phyloP scores from a whole-genome alignment of 37 sponge, comb jelly and placozoan species.

The Haliclona indistincta region DNA sequence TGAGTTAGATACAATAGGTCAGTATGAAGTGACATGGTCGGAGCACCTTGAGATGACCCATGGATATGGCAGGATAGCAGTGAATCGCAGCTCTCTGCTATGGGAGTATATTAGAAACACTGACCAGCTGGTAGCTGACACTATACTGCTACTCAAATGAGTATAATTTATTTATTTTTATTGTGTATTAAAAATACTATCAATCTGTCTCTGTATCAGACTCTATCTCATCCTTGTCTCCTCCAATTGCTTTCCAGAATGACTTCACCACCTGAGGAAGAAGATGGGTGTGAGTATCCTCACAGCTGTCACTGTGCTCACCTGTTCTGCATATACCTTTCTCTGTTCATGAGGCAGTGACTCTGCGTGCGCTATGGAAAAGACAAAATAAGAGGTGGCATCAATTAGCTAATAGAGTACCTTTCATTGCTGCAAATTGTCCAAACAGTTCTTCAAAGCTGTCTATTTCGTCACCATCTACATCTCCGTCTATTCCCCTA shows the following conservation, averaged over 20 bases:
- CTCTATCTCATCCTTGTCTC: slow-evolving; percentile 60
- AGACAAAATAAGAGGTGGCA: neutral
- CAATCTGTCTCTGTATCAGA: neutral
- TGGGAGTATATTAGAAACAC: slow-evolving; percentile 42
- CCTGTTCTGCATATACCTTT: slow-evolving; percentile 78
- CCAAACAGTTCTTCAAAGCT: slow-evolving; percentile 58
- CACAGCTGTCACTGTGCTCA: neutral
- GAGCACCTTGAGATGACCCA: slow-evolving; percentile 11
- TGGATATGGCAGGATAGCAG: slow-evolving; percentile 39
- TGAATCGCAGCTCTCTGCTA: slow-evolving; percentile 16
- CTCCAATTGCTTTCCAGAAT: slow-evolving; percentile 84
- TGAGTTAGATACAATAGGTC: slow-evolving; percentile 14
- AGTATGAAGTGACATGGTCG: slow-evolving; percentile 36
- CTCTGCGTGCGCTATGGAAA: slow-evolving; percentile 60
- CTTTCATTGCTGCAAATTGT: slow-evolving; percentile 57
- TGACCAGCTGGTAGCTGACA: slow-evolving; percentile 24
- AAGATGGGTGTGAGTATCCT: slow-evolving; percentile 5
- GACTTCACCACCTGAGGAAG: slow-evolving; percentile 66
- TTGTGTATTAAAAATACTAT: neutral
- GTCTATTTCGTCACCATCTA: slow-evolving; percentile 41
- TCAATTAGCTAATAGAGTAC: slow-evolving; percentile 12
- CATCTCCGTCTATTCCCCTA: slow-evolving; percentile 27
- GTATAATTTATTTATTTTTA: neutral
- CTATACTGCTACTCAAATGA: slow-evolving; percentile 13
- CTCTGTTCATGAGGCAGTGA: slow-evolving; percentile 68